Evolutionary conservation across 2,113 vertebrate species (phyloP), one percentile per base, ranked within the genome.

Genomic region (Clarias magur): DNA sequence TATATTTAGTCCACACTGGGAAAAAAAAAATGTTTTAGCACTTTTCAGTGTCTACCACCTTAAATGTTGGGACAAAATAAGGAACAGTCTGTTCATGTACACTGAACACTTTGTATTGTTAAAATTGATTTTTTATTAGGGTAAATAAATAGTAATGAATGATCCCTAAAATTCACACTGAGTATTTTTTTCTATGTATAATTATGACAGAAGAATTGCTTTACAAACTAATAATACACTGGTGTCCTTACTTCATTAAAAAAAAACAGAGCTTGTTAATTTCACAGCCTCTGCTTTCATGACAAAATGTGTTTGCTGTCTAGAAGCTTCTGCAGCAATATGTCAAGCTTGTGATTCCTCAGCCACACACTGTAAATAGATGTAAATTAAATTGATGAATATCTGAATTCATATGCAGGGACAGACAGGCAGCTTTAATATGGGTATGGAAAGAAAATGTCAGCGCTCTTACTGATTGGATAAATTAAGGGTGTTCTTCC

Each of bases 321-420:
- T 73, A 0, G 15, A 11, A 59, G 68, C 27, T 25, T 17, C 38
- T 78, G 65, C 4, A 15, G 53, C 54, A 57, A 30, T 30, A 21
- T 70, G 65, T n/a, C 83, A 73, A 11, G 12, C 56, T 30, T 70
- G 65, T 30, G 63, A 70, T 54, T 83, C 38, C 54, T 15, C 9
- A 23, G 27, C 68, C 30, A n/a, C 54, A 73, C 30, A 65, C 85
- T 60, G 76, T 81, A 86, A 86, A 73, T 25, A 60, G 54, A 82
- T 60, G 79, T 60, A 42, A 86, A 86, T 86, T 72, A 86, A 59
- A 27, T 12, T 8, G 67, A 82, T 86, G 65, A 68, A 65, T 81
- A 70, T 82, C 48, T 81, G 54, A 82, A 73, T 72, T 59, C 56
- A 59, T 70, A 9, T 53, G 73, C 78, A 60, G 70, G 79, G 54